These are phyloP conservation scores for Myopa testacea DNA, from an alignment of 2,888 invertebrate species.

Conservation along the genomic window DNA sequence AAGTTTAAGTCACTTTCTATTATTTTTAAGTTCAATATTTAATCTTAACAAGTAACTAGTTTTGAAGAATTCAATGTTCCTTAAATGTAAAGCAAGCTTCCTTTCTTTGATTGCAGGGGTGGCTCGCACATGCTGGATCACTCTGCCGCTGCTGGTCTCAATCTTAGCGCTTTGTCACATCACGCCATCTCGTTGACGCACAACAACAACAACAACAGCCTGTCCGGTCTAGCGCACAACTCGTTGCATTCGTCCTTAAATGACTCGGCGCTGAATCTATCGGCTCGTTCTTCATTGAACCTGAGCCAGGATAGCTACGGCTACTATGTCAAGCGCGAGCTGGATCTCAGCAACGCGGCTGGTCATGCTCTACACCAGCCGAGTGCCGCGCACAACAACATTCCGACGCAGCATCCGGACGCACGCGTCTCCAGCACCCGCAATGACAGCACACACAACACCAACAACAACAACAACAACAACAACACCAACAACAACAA, in stretches of 20 bases:
- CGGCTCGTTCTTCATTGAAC: slow-evolving; percentile 58
- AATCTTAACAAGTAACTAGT: background rate
- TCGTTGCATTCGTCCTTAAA: slow-evolving; percentile 53
- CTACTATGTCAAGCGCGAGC: slow-evolving; percentile 63
- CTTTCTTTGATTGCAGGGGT: slow-evolving; percentile 52
- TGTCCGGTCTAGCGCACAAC: slow-evolving; percentile 32
- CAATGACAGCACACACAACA: slow-evolving; percentile 53
- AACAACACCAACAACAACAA: slow-evolving; percentile 45
- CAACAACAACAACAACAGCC: slow-evolving; percentile 51
- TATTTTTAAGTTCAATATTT: background rate
- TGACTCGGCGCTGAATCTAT: slow-evolving; percentile 60
- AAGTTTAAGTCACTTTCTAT: background rate
- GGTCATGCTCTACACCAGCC: slow-evolving; percentile 38
- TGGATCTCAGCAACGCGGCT: slow-evolving; percentile 53
- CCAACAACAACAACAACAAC: slow-evolving; percentile 26
- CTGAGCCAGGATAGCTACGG: slow-evolving; percentile 59
- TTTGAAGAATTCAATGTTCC: background rate
- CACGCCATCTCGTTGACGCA: slow-evolving; percentile 48
- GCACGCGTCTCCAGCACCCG: slow-evolving; percentile 65
- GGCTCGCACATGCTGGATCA: slow-evolving; percentile 61
- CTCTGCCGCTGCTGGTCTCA: slow-evolving; percentile 49
- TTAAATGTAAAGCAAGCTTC: background rate
- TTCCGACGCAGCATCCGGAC: slow-evolving; percentile 46
- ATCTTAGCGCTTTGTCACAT: slow-evolving; percentile 57
- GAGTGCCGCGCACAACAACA: slow-evolving; percentile 13